Evolutionary conservation across 1,140 invertebrate genomes (phyloP).

Genomic region (Drosophila eugracilis): DNA sequence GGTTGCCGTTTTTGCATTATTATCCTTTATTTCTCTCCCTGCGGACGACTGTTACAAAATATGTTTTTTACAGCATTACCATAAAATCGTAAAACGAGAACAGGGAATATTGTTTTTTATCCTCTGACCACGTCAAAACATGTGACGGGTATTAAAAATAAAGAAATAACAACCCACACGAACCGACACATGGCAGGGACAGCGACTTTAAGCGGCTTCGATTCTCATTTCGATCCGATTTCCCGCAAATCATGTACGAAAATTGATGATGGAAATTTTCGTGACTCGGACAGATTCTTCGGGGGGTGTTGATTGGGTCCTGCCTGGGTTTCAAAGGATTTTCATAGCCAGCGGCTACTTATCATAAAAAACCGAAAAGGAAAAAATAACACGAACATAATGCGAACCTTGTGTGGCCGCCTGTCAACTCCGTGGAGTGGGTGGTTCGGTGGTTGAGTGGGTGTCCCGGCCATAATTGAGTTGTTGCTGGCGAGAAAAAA

Average conservation of each 20-base stretch:
- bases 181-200: constrained; percentile 49
- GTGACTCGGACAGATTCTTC: constrained; percentile 56
- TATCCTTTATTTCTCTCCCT: constrained; percentile 56
- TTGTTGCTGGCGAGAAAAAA: constrained; percentile 61
- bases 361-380: constrained; percentile 69
- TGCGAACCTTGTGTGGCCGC: constrained; percentile 56
- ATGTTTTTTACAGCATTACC: constrained; percentile 80
- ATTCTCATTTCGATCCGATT: constrained; percentile 54
- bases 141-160: constrained; percentile 77
- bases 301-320: constrained; percentile 65
- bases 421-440: constrained; percentile 73
- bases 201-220: constrained; percentile 76
- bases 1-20: constrained; percentile 60
- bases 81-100: constrained; percentile 70
- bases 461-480: constrained; percentile 78
- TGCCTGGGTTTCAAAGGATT: constrained; percentile 71
- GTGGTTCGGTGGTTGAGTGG: constrained; percentile 19
- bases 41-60: constrained; percentile 78
- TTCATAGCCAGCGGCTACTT: constrained; percentile 79
- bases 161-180: constrained; percentile 25
- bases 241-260: constrained; percentile 81
- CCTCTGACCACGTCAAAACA: constrained; percentile 71
- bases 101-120: constrained; percentile 40
- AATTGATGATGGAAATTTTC: constrained; percentile 74
- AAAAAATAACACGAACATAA: constrained; percentile 60